Conservation (phyloP, 30 jellyfish, hydroid and myxozoan species). For the Nemopilema nomurai region DNA sequence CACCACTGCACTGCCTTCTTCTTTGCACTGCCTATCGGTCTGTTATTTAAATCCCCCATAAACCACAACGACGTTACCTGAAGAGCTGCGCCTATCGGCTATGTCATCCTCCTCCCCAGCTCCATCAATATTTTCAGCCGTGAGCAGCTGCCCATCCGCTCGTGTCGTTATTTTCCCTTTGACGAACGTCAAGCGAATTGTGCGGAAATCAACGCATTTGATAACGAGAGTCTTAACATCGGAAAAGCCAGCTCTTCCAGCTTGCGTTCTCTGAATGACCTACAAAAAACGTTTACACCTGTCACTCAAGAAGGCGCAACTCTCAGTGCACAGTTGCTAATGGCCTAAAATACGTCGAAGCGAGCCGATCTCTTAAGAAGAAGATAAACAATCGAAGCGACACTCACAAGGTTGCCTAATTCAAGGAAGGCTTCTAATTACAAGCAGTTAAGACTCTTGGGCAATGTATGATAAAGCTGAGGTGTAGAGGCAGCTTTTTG, state of each 20-base stretch:
- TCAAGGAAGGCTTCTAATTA: not conserved
- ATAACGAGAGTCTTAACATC: conserved; percentile 87
- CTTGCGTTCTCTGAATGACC: conserved; percentile 91
- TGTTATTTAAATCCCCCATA: too few relatives aligned
- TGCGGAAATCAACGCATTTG: conserved; percentile 87
- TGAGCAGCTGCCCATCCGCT: conserved; percentile 44
- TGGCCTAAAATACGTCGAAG: not conserved
- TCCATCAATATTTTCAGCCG: not conserved
- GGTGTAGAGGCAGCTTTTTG: too few relatives aligned
- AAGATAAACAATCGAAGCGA: not conserved
- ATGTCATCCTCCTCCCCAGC: conserved; percentile 19
- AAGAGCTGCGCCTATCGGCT: not conserved
- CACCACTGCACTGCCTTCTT: too few relatives aligned
- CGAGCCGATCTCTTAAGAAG: not conserved
- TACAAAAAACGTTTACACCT: not conserved
- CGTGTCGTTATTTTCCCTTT: conserved; percentile 63
- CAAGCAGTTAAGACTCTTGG: too few relatives aligned
- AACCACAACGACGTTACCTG: not conserved
- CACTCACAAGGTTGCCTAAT: not conserved
- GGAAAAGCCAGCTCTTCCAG: conserved; percentile 89
- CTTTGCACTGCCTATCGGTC: too few relatives aligned
- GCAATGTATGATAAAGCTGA: too few relatives aligned
- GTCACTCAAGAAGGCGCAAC: not conserved
- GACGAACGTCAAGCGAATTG: conserved; percentile 83
- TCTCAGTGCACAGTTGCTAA: not conserved